These are phyloP conservation scores for Oreonectes daqikongensis DNA, from an alignment of 2,797 vertebrate genomes.

Conservation along the genomic window DNA sequence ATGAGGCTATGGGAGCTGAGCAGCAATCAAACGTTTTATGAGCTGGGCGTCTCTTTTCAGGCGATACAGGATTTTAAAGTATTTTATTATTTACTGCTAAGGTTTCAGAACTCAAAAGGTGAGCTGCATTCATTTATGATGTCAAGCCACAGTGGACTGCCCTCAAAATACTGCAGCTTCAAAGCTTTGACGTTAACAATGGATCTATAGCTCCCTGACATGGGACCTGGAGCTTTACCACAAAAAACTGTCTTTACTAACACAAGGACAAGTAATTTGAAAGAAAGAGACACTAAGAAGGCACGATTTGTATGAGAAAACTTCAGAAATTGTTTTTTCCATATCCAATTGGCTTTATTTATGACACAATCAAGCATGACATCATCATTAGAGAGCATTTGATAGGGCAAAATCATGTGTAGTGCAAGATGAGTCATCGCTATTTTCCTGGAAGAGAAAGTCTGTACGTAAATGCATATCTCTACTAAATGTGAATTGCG, in stretches of 20 bases:
- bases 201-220: not conserved
- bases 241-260: constrained; percentile 9
- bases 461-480: not conserved
- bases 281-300: no score
- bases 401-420: not conserved
- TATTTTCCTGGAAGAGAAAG: not conserved
- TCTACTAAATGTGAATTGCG: not conserved
- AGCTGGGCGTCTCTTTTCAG: no score
- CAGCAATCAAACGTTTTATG: no score
- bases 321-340: no score
- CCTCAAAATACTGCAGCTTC: constrained; percentile 14
- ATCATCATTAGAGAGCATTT: not conserved
- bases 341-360: no score
- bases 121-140: not conserved
- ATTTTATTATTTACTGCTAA: no score
- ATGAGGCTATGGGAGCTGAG: no score
- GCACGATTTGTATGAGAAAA: no score
- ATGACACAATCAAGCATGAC: not conserved
- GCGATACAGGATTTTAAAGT: no score
- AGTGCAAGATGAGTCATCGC: not conserved
- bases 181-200: constrained; percentile 34
- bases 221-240: constrained; percentile 31
- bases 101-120: not conserved
- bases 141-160: constrained; percentile 2
- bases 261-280: no score